These are phyloP conservation scores for Pseudomyrmex pallidus DNA, from an alignment of 1,140 invertebrate species.

Conservation along the genomic window DNA sequence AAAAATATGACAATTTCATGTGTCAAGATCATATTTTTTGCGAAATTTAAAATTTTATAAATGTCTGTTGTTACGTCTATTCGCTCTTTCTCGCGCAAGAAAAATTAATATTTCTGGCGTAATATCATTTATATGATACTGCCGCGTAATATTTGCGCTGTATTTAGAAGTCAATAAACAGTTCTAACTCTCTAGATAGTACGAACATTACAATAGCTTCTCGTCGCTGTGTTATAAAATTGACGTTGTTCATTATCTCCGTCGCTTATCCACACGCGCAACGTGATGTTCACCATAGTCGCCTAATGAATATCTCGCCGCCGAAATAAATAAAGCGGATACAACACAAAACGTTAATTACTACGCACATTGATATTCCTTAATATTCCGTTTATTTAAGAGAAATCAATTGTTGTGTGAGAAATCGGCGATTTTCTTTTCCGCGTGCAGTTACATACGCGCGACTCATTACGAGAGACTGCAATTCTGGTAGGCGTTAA, in stretches of 20 bases:
- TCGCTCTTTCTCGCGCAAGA: not conserved
- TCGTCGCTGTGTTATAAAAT: slow-evolving; percentile 25
- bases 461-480: slow-evolving; percentile 52
- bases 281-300: slow-evolving; percentile 20
- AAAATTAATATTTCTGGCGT: not conserved
- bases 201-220: slow-evolving; percentile 48
- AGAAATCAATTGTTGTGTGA: not conserved
- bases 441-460: slow-evolving; percentile 23
- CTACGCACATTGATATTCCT: slow-evolving; percentile 63
- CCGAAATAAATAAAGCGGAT: slow-evolving; percentile 10
- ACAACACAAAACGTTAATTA: slow-evolving; percentile 60
- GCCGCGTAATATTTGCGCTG: not conserved
- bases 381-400: slow-evolving; percentile 53
- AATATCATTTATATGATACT: not conserved
- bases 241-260: slow-evolving; percentile 48
- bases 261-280: slow-evolving; percentile 52
- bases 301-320: slow-evolving; percentile 43
- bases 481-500: slow-evolving; percentile 2
- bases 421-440: slow-evolving; percentile 47
- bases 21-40: not conserved
- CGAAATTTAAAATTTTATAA: not conserved
- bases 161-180: not conserved
- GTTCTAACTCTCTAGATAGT: slow-evolving; percentile 32
- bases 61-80: too few species aligned
- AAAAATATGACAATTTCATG: not conserved